phyloP scores from a whole-genome alignment of 1,140 invertebrate genomes.

The Armadillidium nasatum region DNA sequence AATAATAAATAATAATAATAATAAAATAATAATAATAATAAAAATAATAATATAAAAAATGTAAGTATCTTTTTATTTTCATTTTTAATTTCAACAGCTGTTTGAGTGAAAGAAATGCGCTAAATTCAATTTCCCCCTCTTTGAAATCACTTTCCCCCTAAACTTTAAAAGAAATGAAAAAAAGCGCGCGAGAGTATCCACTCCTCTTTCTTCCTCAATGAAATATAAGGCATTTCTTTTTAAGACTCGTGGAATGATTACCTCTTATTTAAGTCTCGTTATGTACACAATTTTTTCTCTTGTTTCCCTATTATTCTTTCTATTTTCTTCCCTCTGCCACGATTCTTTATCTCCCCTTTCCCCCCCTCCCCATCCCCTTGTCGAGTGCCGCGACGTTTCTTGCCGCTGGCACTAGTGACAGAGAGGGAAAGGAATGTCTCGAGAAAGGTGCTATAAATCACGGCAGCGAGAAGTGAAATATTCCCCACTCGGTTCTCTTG shows the following conservation, averaged over 20 bases:
- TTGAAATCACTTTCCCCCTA: not conserved
- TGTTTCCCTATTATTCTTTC: slow-evolving; percentile 1
- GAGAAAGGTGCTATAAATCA: slow-evolving; percentile 6
- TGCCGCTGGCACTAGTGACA: not conserved
- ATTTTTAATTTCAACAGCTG: too few relatives aligned
- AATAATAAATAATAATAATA: too few relatives aligned
- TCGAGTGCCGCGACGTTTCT: not conserved
- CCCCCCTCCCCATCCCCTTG: not conserved
- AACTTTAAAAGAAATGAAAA: not conserved
- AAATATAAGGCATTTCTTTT: not conserved
- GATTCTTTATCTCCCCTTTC: slow-evolving; percentile 1
- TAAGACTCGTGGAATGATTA: not conserved
- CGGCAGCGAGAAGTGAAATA: not conserved
- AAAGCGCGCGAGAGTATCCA: too few relatives aligned
- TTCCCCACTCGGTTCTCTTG: not conserved
- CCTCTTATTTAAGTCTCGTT: not conserved
- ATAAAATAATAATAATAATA: too few relatives aligned
- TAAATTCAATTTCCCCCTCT: not conserved
- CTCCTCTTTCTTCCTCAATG: not conserved
- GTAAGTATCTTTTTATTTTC: too few relatives aligned
- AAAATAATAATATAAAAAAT: too few relatives aligned
- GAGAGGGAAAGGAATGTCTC: slow-evolving; percentile 20
- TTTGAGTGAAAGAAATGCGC: too few relatives aligned
- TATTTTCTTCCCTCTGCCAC: not conserved
- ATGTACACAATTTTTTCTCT: slow-evolving; percentile 1